Evolutionary conservation across 1,140 invertebrate genomes (phyloP), one percentile per base, ranked within the genome.

Genomic region (Eufriesea mexicana): DNA sequence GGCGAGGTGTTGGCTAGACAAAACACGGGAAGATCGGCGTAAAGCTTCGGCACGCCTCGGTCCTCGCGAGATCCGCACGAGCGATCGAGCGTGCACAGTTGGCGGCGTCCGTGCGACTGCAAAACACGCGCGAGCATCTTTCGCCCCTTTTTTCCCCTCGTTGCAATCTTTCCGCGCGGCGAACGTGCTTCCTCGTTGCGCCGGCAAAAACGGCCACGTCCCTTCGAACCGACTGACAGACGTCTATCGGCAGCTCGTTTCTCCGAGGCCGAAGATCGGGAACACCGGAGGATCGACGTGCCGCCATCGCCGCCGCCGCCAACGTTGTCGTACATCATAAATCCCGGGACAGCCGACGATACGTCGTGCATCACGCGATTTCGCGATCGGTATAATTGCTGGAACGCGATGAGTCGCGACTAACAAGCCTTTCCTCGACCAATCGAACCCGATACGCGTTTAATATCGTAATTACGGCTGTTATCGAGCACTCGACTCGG

Each of bases 41-140:
- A 35, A 35, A 35, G 35, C 35, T 35, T 35, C 28, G 61, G 0
- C 5, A 6, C 23, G 51, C 47, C 25, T 9, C 20, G 59, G 18
- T 83, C 70, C 54, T 8, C 68, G 82, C 14, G 20, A 70, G 78
- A 72, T 45, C 45, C 84, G 84, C 79, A 82, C 78, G 78, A 62
- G 73, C 68, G 84, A 67, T 83, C 73, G 85, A 85, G 61, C 85
- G 85, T 82, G 59, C 79, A 45, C 64, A 16, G 35, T 78, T 61
- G n/a, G n/a, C n/a, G n/a, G n/a, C n/a, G n/a, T n/a, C n/a, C 66
- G 64, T 66, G 64, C 35, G 35, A 18, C 12, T 28, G 49, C 85
- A 86, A 86, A 86, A 86, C 77, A 86, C 64, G 85, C 54, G 83
- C 83, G 54, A 79, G 51, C 62, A 51, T 59, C 61, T 77, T 57